Percentiles rank a stretch among this genome's conserved stretches.
Evolutionary conservation across 2,888 invertebrate genomes (phyloP).

Genomic region (Lathronympha strigana): DNA sequence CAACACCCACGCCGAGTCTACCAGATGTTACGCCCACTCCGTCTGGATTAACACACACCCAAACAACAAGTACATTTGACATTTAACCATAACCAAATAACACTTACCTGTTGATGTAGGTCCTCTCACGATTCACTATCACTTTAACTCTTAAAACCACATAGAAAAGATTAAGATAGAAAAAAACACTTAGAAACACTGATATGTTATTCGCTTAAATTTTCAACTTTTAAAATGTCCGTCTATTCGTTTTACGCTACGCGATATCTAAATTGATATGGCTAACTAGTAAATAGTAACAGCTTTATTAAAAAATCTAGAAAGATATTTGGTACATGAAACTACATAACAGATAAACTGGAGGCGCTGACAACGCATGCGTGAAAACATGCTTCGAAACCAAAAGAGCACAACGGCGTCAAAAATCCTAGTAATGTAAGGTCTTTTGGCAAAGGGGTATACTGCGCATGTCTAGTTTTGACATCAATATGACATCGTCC

Average conservation of each 20-base stretch:
- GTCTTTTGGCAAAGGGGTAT: not conserved
- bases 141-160: constrained; percentile 43
- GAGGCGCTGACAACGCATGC: constrained; percentile 57
- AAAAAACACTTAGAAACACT: constrained; percentile 21
- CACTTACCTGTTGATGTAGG: constrained; percentile 73
- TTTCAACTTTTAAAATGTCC: not conserved
- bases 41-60: constrained; percentile 78
- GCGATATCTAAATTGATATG: constrained; percentile 51
- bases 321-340: constrained; percentile 64
- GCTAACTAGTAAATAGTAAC: constrained; percentile 49
- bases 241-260: not conserved
- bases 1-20: constrained; percentile 1
- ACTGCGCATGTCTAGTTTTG: constrained; percentile 65
- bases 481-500: constrained; percentile 74
- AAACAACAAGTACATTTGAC: constrained; percentile 50
- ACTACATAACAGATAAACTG: constrained; percentile 68
- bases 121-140: constrained; percentile 47
- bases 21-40: constrained; percentile 67
- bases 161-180: constrained; percentile 1
- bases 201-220: constrained; percentile 17
- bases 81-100: constrained; percentile 55
- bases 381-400: constrained; percentile 23
- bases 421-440: not conserved
- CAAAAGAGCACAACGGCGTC: not conserved
- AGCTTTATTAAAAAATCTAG: constrained; percentile 69